Evolutionary conservation across 2,797 vertebrate genomes (phyloP), one percentile per base, ranked within the genome.

Genomic region (Sebastes iracundus): DNA sequence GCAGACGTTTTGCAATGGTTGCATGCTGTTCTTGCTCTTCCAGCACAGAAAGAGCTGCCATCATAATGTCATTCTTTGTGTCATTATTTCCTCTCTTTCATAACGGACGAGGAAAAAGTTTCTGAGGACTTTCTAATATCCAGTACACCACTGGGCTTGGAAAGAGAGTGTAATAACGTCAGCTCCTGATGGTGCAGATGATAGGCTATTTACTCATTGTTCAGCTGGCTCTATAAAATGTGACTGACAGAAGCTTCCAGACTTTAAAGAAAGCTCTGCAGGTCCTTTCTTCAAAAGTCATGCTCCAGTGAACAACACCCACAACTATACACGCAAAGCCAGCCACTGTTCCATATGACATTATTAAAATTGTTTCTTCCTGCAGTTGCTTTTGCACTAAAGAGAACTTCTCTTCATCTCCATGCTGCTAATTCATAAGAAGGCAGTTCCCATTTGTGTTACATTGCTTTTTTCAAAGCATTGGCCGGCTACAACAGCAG

Each of bases 131-230:
- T 52, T 60, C 35, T 59, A 13, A 63, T 67, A 14, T 59, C 1
- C 61, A 12, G 20, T 16, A 46, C 42, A 46, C 46, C 46, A 49
- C 46, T 49, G 53, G 13, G 28, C 63, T 75, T n/a, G 4, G 12
- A 56, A 33, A 66, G 12, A 64, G 14, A 16, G n/a, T 65, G 53
- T 38, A 22, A 77, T 68, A 62, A 64, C 59, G 66, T 73, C n/a
- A 83, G 78, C 49, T 72, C 59, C 42, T 75, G 79, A 75, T 80
- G 66, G 53, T 66, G 32, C 71, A 66, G 72, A 79, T 77, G 70
- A 85, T 81, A 69, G 53, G 23, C 53, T 77, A 77, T 75, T 77
- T 77, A 59, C 68, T 77, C 32, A 69, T 86, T 75, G 66, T 86
- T 86, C 59, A 42, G 38, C 32, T 49, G 81, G 53, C 53, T 87